Base-by-base conservation (phyloP, 2,888 invertebrate species). In the Dinocampus coccinellae region DNA sequence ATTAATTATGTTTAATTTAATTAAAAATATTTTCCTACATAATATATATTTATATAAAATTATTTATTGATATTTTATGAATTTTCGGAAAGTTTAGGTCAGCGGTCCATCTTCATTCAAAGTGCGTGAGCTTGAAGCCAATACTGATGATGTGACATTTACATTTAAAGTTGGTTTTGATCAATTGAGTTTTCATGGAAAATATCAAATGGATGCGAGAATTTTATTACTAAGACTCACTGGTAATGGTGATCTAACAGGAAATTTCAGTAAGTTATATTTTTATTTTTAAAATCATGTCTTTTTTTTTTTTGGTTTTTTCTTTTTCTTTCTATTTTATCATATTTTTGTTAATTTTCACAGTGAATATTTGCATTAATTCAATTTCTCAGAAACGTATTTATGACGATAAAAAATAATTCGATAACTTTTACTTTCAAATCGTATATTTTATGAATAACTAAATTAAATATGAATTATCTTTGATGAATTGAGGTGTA, bases 141-240 rank as follows among this genome's bases (percentile, higher is more conserved):
- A 93, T 79, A 81, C 92, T 53, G 89, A 90, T 53, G 91, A 91
- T 78, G 91, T 92, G 77, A 87, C 89, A 74, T 92, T 92, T 81
- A 90, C 90, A 74, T 92, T 92, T 84, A 91, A 90, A 80, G 88
- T 92, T 47, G 83, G 89, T 47, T 88, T 93, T 34, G 92, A 91
- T 0, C 88, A 87, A 67, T 82, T 93, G 69, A 89, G 90, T 73
- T 92, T 93, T 80, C 88, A 89, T 69, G 93, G 93, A 24, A 91
- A 92, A 79, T 93, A 93, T 86, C 91, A 92, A 84, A 91, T 93
- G 87, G 91, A 93, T 80, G 91, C 93, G 79, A 90, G 91, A 72
- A 89, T 93, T 10, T 82, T 93, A 47, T 85, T 93, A 52, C 85
- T 93, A 29, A 89, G 90, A 77, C 88, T 93, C 16, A 89, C 91